Evolutionary conservation across 1,140 invertebrate genomes (phyloP).

Genomic region (Tribolium castaneum): DNA sequence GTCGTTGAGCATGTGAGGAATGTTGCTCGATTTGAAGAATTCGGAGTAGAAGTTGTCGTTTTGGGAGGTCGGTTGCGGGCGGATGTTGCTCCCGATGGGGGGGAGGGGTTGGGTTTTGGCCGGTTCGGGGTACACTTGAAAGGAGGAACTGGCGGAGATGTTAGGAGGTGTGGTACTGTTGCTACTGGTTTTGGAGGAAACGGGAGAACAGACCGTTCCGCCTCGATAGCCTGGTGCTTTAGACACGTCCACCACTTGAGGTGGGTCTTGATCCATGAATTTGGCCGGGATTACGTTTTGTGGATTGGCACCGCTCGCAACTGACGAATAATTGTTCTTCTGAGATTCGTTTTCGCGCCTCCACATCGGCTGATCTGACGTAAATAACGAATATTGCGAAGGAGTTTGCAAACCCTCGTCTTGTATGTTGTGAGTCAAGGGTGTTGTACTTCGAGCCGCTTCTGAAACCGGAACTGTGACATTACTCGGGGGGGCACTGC

Average conservation of each 20-base stretch:
- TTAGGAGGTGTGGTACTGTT: conserved; percentile 66
- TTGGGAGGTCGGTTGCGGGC: conserved; percentile 49
- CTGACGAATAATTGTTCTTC: conserved; percentile 80
- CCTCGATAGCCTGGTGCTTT: conserved; percentile 86
- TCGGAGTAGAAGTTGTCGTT: conserved; percentile 58
- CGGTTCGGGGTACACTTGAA: conserved; percentile 52
- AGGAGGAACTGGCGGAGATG: conserved; percentile 48
- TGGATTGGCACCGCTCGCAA: conserved; percentile 69
- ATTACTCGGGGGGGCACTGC: conserved; percentile 4
- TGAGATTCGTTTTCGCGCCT: conserved; percentile 74
- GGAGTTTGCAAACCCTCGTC: conserved; percentile 56
- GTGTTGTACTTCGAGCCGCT: conserved; percentile 33
- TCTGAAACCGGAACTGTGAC: conserved; percentile 40
- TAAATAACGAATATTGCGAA: conserved; percentile 83
- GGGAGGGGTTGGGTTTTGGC: conserved; percentile 56
- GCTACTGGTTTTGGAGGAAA: conserved; percentile 72
- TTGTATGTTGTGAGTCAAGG: neutral
- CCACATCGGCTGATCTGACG: conserved; percentile 74
- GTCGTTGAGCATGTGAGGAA: conserved; percentile 62
- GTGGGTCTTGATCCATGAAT: conserved; percentile 71
- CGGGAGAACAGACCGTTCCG: conserved; percentile 77
- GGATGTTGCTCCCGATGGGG: conserved; percentile 58
- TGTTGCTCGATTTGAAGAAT: conserved; percentile 55
- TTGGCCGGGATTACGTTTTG: conserved; percentile 59
- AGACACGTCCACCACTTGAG: conserved; percentile 77